These are phyloP conservation scores for Platycercus adscitus DNA, from an alignment of 2,113 vertebrate species.

Conservation along the genomic window DNA sequence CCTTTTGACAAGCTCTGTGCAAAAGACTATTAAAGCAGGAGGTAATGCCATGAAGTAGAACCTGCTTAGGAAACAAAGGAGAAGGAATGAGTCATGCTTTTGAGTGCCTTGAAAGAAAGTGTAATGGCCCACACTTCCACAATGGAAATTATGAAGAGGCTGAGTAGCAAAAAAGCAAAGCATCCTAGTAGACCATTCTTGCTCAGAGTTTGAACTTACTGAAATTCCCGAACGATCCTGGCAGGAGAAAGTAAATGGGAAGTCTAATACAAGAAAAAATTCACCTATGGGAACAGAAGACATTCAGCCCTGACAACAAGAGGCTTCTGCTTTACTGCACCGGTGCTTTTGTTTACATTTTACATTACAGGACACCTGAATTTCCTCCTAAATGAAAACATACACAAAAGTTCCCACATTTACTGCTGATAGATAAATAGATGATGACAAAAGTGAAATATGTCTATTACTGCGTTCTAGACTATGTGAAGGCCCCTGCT, in stretches of 20 bases:
- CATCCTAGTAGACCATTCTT: background rate
- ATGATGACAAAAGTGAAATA: background rate
- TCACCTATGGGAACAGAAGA: background rate
- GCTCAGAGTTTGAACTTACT: background rate
- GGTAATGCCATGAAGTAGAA: background rate
- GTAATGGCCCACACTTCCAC: background rate
- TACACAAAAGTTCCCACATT: rapidly evolving
- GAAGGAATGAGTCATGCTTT: background rate
- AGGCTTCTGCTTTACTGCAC: background rate
- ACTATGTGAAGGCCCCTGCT: rapidly evolving
- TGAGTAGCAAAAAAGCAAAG: background rate
- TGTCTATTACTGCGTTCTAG: background rate
- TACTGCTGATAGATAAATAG: background rate
- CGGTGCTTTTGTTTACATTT: background rate
- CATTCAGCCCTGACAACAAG: background rate
- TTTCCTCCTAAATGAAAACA: background rate
- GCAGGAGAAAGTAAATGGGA: background rate
- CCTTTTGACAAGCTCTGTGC: background rate
- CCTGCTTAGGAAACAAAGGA: background rate
- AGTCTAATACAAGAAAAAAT: background rate
- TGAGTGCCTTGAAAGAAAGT: background rate
- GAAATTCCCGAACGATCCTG: background rate
- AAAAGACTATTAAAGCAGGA: background rate
- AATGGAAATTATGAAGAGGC: background rate
- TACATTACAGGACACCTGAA: background rate